A percentile compares a stretch with the other conserved stretches of the same genome.
Evolutionary conservation across 1,140 invertebrate genomes (phyloP).

Genomic region (Laodelphax striatellus): DNA sequence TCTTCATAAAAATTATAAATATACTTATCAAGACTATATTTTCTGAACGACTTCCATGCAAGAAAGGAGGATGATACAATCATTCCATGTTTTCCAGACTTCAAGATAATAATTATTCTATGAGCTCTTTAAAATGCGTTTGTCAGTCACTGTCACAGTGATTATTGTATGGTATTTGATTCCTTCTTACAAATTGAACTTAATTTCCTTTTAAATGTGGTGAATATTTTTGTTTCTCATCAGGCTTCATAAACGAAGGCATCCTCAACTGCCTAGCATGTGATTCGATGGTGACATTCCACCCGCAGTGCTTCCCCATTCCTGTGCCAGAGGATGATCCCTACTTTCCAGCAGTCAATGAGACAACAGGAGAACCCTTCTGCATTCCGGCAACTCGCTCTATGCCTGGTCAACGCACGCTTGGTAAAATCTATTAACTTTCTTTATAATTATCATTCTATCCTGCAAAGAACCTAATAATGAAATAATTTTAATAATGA

Average conservation of each 20-base stretch:
- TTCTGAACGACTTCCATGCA: too few relatives aligned
- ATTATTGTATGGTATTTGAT: too few relatives aligned
- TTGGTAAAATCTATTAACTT: constrained; percentile 31
- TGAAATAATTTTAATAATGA: too few relatives aligned
- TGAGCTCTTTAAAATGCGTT: too few relatives aligned
- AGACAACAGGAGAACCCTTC: constrained; percentile 35
- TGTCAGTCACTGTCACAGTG: background rate
- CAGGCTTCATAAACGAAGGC: constrained; percentile 31
- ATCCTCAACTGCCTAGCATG: constrained; percentile 36
- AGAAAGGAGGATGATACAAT: too few relatives aligned
- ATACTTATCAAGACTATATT: too few relatives aligned
- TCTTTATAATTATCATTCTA: too few relatives aligned
- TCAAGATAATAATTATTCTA: too few relatives aligned
- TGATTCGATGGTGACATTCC: constrained; percentile 33
- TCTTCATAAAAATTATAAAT: too few relatives aligned
- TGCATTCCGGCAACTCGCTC: constrained; percentile 47
- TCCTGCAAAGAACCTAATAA: too few relatives aligned
- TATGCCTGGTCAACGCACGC: constrained; percentile 42
- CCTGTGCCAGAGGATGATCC: constrained; percentile 42
- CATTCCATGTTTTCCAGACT: too few relatives aligned
- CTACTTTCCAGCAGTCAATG: constrained; percentile 35
- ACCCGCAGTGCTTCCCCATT: constrained; percentile 45
- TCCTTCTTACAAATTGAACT: too few relatives aligned
- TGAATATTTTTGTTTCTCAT: constrained; percentile 11
- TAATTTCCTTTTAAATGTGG: constrained; percentile 55